Conservation (phyloP, 1,140 invertebrate genomes). For the Vanessa tameamea region DNA sequence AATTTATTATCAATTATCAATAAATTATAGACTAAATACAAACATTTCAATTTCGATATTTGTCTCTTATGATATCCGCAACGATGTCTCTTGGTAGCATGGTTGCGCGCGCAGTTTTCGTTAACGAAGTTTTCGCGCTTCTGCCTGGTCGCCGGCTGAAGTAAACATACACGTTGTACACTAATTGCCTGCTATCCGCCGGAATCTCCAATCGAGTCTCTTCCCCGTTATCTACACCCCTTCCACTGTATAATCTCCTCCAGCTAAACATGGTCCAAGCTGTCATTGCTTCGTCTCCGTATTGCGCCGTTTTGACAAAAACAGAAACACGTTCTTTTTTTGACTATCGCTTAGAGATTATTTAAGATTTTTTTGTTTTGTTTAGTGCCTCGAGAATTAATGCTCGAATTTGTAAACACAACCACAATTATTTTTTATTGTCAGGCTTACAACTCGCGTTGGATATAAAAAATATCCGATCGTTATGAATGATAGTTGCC, state of each 20-base stretch:
- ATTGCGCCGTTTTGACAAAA: slow-evolving; percentile 68
- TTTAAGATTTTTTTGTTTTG: too few species aligned
- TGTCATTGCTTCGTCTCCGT: slow-evolving; percentile 76
- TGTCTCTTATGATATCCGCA: slow-evolving; percentile 71
- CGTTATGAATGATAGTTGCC: slow-evolving; percentile 47
- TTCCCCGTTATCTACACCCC: slow-evolving; percentile 48
- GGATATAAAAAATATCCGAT: slow-evolving; percentile 47
- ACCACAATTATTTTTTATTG: too few species aligned
- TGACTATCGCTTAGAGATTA: too few species aligned
- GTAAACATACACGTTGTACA: slow-evolving; percentile 76
- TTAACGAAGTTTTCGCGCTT: slow-evolving; percentile 63
- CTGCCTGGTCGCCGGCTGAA: slow-evolving; percentile 68
- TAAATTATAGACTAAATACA: background rate
- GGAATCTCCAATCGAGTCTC: slow-evolving; percentile 64
- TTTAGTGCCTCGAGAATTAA: too few species aligned
- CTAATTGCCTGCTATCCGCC: slow-evolving; percentile 70
- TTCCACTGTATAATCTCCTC: slow-evolving; percentile 68
- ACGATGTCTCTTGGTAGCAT: slow-evolving; percentile 73
- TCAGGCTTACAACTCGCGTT: background rate
- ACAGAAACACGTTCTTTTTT: background rate
- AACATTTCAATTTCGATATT: slow-evolving; percentile 40
- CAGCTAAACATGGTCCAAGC: slow-evolving; percentile 79
- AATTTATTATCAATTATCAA: background rate
- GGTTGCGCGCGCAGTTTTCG: slow-evolving; percentile 73
- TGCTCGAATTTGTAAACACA: too few species aligned